These are phyloP conservation scores for Labeo catla DNA, from an alignment of 2,113 vertebrate species.

Conservation along the genomic window DNA sequence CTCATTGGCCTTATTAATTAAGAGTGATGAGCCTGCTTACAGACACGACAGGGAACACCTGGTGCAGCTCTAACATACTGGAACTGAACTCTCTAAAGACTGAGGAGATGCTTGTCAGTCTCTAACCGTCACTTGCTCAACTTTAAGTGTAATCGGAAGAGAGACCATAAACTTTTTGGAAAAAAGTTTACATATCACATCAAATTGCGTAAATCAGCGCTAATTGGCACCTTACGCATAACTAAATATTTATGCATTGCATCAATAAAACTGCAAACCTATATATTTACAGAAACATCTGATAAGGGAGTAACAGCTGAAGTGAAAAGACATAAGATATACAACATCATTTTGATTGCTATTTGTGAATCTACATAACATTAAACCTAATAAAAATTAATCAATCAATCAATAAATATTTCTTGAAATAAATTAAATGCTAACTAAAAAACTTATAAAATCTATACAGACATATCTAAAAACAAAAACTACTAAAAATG, in stretches of 20 bases:
- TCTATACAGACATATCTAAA: too few relatives aligned
- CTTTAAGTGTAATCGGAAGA: background rate
- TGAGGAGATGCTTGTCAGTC: background rate
- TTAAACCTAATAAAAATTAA: too few relatives aligned
- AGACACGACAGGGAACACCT: background rate
- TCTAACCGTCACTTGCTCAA: background rate
- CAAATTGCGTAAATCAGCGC: background rate
- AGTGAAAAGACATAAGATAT: background rate
- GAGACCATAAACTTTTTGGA: background rate
- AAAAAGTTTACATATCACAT: background rate
- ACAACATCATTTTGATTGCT: too few relatives aligned
- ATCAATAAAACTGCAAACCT: background rate
- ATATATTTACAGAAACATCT: too few relatives aligned
- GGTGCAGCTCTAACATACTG: background rate
- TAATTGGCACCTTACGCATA: background rate
- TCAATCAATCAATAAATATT: too few relatives aligned
- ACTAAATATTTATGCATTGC: background rate
- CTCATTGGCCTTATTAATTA: background rate
- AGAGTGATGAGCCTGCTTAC: slow-evolving; percentile 4
- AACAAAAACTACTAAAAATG: too few relatives aligned
- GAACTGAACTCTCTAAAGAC: slow-evolving; percentile 1
- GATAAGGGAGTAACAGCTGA: background rate
- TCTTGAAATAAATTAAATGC: too few relatives aligned
- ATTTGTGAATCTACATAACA: too few relatives aligned
- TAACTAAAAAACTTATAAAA: too few relatives aligned